Percentiles rank a stretch among this genome's conserved stretches.
Evolutionary conservation across 2,797 vertebrate genomes (phyloP).

Genomic region (Poeciliopsis turneri): DNA sequence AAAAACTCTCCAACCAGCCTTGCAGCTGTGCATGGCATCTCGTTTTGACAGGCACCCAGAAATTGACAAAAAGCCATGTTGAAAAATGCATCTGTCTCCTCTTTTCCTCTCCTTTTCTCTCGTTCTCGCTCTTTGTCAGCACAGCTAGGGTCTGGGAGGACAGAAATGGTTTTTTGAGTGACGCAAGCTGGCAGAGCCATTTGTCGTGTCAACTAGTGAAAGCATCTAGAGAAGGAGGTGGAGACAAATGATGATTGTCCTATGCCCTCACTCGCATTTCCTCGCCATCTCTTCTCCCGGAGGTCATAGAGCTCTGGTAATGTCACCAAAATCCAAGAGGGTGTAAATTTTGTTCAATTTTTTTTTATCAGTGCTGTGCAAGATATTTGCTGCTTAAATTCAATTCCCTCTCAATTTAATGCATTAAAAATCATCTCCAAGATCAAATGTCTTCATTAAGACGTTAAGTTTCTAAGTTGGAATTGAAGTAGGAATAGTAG

Average conservation of each 20-base stretch:
- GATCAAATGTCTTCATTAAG: not conserved
- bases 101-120: slow-evolving; percentile 35
- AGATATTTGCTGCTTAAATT: not conserved
- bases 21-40: slow-evolving; percentile 45
- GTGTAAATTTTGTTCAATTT: not conserved
- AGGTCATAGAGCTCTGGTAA: slow-evolving; percentile 54
- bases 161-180: slow-evolving; percentile 83
- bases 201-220: slow-evolving; percentile 68
- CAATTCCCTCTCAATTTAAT: not conserved
- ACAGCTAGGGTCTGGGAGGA: slow-evolving; percentile 60
- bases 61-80: slow-evolving; percentile 73
- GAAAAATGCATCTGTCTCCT: slow-evolving; percentile 63
- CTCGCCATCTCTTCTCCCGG: slow-evolving; percentile 18
- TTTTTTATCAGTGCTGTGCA: slow-evolving; percentile 8
- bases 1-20: slow-evolving; percentile 56
- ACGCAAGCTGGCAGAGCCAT: slow-evolving; percentile 71
- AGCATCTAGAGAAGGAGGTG: slow-evolving; percentile 67
- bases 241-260: slow-evolving; percentile 77
- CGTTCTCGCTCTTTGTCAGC: slow-evolving; percentile 68
- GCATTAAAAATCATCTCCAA: not conserved
- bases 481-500: slow-evolving; percentile 25
- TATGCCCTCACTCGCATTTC: slow-evolving; percentile 36
- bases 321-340: slow-evolving; percentile 17
- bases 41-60: slow-evolving; percentile 67
- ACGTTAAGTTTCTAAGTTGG: not conserved